phyloP scores from a whole-genome alignment of 2,888 invertebrate species.

The Thymelicus acteon region DNA sequence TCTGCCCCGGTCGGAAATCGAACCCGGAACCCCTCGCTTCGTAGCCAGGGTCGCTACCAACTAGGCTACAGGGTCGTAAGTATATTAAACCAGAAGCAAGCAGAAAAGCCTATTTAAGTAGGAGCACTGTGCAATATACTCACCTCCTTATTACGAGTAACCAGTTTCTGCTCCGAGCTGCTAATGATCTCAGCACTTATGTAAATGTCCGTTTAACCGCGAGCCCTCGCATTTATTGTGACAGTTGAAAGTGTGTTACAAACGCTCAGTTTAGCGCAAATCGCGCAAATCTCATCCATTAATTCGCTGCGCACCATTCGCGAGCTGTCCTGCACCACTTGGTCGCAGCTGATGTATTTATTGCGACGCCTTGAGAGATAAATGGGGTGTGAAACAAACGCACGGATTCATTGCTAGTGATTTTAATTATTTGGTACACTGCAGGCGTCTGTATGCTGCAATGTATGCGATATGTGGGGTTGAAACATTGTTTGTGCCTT shows the following conservation, averaged over 20 bases:
- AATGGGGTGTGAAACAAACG: slow-evolving; percentile 20
- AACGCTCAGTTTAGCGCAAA: slow-evolving; percentile 13
- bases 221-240: neutral
- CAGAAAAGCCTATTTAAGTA: no score
- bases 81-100: no score
- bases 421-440: slow-evolving; percentile 12
- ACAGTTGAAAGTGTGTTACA: slow-evolving; percentile 12
- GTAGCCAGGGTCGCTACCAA: no score
- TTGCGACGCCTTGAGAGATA: slow-evolving; percentile 28
- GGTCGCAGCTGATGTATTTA: slow-evolving; percentile 26
- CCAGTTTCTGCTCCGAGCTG: neutral
- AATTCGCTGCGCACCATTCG: slow-evolving; percentile 14
- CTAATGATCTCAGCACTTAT: neutral
- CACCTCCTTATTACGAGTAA: no score
- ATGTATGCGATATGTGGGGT: neutral
- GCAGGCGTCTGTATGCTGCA: neutral
- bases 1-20: no score
- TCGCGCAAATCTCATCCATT: slow-evolving; percentile 16
- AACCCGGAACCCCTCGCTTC: no score
- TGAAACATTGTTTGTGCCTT: neutral
- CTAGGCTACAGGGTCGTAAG: no score
- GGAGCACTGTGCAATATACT: no score
- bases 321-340: slow-evolving; percentile 16
- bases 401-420: slow-evolving; percentile 7
- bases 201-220: neutral